phyloP scores from a whole-genome alignment of 2,797 vertebrate species.

The Manis pentadactyla region DNA sequence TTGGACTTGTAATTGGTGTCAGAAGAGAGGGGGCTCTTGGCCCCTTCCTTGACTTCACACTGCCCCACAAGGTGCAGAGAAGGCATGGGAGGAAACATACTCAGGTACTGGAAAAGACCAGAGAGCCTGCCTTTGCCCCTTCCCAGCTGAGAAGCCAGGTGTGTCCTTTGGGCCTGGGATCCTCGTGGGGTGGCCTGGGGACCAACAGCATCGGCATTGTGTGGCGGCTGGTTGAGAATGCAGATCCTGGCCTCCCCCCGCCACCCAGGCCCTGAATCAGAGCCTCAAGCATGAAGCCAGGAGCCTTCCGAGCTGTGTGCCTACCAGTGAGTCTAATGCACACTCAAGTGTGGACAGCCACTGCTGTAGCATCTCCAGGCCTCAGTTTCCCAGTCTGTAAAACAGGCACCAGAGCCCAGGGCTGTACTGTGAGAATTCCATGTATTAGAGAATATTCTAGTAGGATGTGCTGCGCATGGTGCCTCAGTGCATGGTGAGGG shows the following conservation, averaged over 20 bases:
- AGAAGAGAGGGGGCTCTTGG: neutral
- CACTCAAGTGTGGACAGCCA: neutral
- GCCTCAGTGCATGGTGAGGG: neutral
- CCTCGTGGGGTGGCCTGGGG: neutral
- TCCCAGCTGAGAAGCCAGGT: neutral
- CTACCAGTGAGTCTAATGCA: neutral
- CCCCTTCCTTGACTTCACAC: neutral
- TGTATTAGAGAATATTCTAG: neutral
- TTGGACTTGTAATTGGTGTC: neutral
- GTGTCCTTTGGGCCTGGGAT: neutral
- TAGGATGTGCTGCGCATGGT: neutral
- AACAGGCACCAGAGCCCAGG: neutral
- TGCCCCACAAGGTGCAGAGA: neutral
- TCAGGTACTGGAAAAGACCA: neutral
- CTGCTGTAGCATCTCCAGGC: neutral
- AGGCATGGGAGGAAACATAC: rapidly evolving
- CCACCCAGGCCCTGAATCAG: too few species aligned
- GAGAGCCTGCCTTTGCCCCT: neutral
- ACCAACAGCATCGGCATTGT: too few species aligned
- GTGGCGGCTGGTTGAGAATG: neutral
- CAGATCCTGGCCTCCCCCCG: neutral
- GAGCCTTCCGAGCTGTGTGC: neutral
- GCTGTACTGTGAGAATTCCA: neutral
- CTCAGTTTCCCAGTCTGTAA: neutral
- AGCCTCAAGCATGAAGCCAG: too few species aligned